A percentile compares a stretch with the other conserved stretches of the same genome.
These are phyloP conservation scores for Melopsittacus undulatus DNA, from an alignment of 2,797 vertebrate genomes.

Conservation along the genomic window DNA sequence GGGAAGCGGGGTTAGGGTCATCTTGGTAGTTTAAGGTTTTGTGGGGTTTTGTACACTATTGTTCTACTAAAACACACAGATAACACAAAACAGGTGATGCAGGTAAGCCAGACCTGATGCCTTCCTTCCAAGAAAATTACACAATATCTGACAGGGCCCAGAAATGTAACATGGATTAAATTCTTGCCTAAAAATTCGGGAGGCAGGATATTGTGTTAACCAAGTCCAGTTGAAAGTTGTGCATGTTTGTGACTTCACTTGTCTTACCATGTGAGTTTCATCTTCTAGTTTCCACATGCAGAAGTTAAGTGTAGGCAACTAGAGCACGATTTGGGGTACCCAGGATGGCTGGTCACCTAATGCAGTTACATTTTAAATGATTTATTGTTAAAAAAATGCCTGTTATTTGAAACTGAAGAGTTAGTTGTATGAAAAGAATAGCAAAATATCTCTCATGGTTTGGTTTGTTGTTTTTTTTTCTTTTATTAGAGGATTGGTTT, in stretches of 20 bases:
- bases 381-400: background rate
- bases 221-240: background rate
- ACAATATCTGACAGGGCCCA: background rate
- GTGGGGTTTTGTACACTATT: background rate
- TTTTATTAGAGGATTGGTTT: background rate
- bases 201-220: background rate
- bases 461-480: background rate
- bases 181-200: background rate
- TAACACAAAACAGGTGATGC: background rate
- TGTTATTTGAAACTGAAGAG: background rate
- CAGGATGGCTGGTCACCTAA: background rate
- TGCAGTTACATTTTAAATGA: background rate
- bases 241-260: background rate
- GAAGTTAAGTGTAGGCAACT: background rate
- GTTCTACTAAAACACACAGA: background rate
- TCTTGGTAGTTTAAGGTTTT: background rate
- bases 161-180: background rate
- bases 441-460: background rate
- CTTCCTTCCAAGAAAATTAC: background rate
- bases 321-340: background rate
- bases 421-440: background rate
- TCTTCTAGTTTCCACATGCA: background rate
- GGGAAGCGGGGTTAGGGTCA: background rate
- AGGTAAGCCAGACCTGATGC: background rate
- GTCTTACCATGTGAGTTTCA: background rate